Base-by-base conservation (phyloP, 1,140 invertebrate species). In the Ceratina japonica region DNA sequence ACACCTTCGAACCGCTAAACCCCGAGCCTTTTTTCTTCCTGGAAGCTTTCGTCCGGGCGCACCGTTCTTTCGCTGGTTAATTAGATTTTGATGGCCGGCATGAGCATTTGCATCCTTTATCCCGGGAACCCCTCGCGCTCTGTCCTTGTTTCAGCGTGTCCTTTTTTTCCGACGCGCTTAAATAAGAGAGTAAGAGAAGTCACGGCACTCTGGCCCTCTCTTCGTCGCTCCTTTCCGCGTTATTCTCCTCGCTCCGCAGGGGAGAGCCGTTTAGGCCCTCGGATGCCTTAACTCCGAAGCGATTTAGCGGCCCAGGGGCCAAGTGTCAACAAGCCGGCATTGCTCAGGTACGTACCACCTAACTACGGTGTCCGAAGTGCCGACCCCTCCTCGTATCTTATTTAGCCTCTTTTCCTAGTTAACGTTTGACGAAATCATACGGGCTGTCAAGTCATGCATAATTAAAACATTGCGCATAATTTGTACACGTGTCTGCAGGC, bases 81-180 rank as follows among this genome's bases (percentile, higher is more conserved):
- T 91, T 91, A 92, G 89, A 91, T 92, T 92, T 92, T 91, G 90
- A 92, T 92, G 90, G 90, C 86, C 87, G 85, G 87, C 87, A 87
- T 86, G 82, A 91, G 86, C 88, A 91, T 92, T 91, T 92, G 90
- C 90, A 92, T 92, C 87, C 87, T 91, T 89, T 90, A 91, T 90
- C 86, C 81, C 76, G 70, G 51, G 62, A 77, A 85, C 86, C 77
- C 81, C 82, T 79, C 84, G 82, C 88, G 20, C 24, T 71, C 52
- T 59, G 37, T 61, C 69, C 20, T 27, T 49, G 44, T 62, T 73
- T 79, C 75, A 62, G 51, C 22, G 49, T 70, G 13, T 79, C 69
- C 27, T 70, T 31, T 52, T n/a, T 44, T 24, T 79, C n/a, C n/a
- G 58, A 18, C 52, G 7, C 70, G 18, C 7, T 52, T 44, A 51